phyloP scores from a whole-genome alignment of 2,113 vertebrate genomes.

The Drymodes brunneopygia region DNA sequence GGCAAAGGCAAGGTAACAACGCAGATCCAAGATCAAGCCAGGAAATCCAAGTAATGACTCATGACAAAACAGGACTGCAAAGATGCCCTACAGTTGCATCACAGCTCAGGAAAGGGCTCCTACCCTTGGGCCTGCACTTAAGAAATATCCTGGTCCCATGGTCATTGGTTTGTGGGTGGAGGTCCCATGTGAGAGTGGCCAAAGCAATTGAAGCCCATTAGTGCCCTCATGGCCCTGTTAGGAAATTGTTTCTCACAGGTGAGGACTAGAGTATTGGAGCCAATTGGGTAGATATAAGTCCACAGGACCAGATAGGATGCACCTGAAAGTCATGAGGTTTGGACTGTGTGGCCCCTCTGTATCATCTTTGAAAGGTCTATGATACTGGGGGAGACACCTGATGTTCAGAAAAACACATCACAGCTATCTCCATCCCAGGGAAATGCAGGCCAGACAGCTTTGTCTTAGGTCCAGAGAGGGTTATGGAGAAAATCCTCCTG shows the following conservation, averaged over 20 bases:
- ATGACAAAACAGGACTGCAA: not conserved
- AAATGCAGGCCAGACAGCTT: not conserved
- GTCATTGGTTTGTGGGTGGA: not conserved
- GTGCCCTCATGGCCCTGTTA: not conserved
- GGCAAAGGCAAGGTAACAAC: not conserved
- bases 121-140: not conserved
- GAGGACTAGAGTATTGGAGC: not conserved
- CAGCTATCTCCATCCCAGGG: not conserved
- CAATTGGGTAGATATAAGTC: not conserved
- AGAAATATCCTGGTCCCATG: not conserved
- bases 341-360: not conserved
- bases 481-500: not conserved
- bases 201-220: not conserved
- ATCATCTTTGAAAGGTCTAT: not conserved
- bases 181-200: not conserved
- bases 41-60: not conserved
- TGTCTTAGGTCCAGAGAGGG: not conserved
- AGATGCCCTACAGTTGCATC: accelerated
- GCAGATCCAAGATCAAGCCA: not conserved
- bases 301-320: not conserved
- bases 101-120: accelerated
- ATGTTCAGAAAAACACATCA: not conserved
- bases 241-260: not conserved
- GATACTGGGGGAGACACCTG: accelerated
- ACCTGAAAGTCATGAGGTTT: not conserved